Evolutionary conservation across 2,888 invertebrate genomes (phyloP).

Genomic region (Lucinisca nassula): DNA sequence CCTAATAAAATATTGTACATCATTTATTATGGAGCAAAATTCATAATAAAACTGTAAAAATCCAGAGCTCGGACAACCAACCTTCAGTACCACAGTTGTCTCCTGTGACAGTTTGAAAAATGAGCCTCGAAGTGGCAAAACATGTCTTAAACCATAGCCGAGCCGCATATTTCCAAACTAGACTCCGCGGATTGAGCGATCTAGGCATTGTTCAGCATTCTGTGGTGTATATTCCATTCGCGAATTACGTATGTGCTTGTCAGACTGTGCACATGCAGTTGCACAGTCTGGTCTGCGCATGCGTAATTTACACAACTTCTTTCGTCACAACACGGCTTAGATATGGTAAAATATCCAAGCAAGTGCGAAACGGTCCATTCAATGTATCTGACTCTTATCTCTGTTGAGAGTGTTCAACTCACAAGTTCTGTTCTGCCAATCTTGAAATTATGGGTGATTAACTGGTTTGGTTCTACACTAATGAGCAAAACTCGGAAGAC

Average conservation of each 20-base stretch:
- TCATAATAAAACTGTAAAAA: constrained; percentile 49
- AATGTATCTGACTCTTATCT: neutral
- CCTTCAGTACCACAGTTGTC: constrained; percentile 37
- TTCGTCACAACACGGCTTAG: neutral
- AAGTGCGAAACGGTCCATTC: neutral
- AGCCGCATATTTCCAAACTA: too few relatives aligned
- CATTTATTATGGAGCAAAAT: constrained; percentile 57
- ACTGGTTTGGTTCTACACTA: neutral
- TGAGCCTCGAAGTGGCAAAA: neutral
- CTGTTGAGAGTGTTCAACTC: neutral
- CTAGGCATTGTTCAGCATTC: too few relatives aligned
- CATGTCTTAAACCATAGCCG: too few relatives aligned
- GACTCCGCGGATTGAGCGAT: too few relatives aligned
- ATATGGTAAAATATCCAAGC: neutral
- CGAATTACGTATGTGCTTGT: too few relatives aligned
- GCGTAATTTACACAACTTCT: too few relatives aligned
- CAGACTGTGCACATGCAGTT: too few relatives aligned
- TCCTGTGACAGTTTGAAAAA: constrained; percentile 68
- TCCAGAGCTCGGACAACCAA: constrained; percentile 28
- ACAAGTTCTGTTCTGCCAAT: neutral
- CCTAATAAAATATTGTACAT: constrained; percentile 48
- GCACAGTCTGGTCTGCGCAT: too few relatives aligned
- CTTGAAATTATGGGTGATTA: neutral
- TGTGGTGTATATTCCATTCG: too few relatives aligned
- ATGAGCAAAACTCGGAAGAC: too few relatives aligned